Conservation (phyloP, 2,797 vertebrate genomes). For the Lepilemur ruficaudatus region DNA sequence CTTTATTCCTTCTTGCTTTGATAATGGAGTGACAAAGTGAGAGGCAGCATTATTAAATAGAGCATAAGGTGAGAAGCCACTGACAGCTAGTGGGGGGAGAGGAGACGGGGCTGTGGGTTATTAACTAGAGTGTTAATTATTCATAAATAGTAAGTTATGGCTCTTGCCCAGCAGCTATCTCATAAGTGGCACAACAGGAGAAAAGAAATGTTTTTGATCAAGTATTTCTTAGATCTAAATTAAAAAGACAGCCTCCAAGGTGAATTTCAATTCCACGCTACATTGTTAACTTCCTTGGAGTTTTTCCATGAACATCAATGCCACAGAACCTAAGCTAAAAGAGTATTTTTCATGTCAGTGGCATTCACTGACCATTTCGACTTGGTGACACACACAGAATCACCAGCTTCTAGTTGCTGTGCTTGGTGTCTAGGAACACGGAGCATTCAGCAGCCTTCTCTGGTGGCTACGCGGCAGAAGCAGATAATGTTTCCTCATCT, state of each 20-base stretch:
- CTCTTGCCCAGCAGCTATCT: neutral
- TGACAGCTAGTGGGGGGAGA: neutral
- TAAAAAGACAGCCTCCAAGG: slow-evolving; percentile 21
- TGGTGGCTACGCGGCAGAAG: neutral
- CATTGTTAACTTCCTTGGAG: neutral
- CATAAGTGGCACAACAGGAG: neutral
- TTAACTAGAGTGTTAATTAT: slow-evolving; percentile 28
- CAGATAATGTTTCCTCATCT: neutral
- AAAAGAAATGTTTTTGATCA: slow-evolving; percentile 50
- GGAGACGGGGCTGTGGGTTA: neutral
- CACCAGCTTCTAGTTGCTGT: neutral
- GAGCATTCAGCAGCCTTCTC: neutral
- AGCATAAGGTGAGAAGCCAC: neutral
- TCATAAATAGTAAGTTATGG: slow-evolving; percentile 4
- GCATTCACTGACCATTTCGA: neutral
- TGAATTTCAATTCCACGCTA: slow-evolving; percentile 35
- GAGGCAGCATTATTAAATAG: neutral
- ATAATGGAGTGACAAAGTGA: neutral
- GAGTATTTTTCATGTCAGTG: neutral
- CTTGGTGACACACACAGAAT: neutral
- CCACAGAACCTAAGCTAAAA: neutral
- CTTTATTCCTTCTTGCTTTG: slow-evolving; percentile 4
- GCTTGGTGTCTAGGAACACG: neutral
- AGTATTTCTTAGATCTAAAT: slow-evolving; percentile 53
- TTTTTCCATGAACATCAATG: neutral